phyloP scores from a whole-genome alignment of 2,888 invertebrate genomes.

The Teleiodes luculella region DNA sequence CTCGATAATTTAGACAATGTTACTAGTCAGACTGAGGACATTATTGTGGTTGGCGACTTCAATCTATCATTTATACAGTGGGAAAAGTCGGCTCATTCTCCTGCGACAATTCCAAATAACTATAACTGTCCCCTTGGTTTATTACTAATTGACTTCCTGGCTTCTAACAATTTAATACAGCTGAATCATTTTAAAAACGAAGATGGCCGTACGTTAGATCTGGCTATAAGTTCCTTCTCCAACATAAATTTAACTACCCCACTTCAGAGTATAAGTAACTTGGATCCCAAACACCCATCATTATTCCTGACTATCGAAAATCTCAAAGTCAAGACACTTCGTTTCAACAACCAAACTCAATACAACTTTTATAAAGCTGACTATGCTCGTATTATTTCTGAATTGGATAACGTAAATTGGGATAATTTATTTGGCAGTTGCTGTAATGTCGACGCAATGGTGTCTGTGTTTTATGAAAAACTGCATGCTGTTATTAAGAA shows the following conservation, averaged over 20 bases:
- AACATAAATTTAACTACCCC: neutral
- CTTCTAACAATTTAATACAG: too few relatives aligned
- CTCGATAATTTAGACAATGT: neutral
- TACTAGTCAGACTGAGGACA: neutral
- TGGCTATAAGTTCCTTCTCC: neutral
- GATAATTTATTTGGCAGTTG: neutral
- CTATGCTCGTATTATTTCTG: neutral
- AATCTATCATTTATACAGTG: too few relatives aligned
- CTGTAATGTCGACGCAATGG: neutral
- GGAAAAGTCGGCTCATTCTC: too few relatives aligned
- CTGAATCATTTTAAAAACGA: too few relatives aligned
- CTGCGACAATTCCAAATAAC: too few relatives aligned
- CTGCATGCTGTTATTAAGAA: too few relatives aligned
- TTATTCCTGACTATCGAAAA: neutral
- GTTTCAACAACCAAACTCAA: neutral
- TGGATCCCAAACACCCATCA: neutral
- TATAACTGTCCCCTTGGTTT: too few relatives aligned
- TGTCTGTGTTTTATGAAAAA: neutral
- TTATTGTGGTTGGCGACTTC: too few relatives aligned
- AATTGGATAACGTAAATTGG: neutral
- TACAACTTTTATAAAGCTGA: neutral
- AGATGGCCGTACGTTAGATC: neutral
- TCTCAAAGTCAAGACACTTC: neutral
- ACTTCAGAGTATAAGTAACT: neutral
- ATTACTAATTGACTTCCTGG: too few relatives aligned